A percentile compares a stretch with the other conserved stretches of the same genome.
Evolutionary conservation across 2,797 vertebrate species (phyloP).

Genomic region (Neomorphus geoffroyi): DNA sequence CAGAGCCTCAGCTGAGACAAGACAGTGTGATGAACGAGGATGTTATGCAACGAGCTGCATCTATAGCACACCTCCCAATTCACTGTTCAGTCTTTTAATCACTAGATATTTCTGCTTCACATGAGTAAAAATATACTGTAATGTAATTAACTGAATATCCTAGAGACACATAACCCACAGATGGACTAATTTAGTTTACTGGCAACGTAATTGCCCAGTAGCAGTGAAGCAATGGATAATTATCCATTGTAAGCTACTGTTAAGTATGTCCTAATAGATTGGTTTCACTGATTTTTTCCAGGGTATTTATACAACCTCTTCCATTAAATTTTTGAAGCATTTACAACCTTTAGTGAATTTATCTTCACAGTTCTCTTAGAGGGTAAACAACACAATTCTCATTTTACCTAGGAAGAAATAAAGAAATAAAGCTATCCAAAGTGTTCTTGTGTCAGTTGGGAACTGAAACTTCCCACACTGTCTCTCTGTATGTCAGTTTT

Average conservation of each 20-base stretch:
- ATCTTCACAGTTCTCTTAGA: not conserved
- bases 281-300: not conserved
- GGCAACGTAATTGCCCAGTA: conserved; percentile 37
- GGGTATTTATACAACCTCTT: not conserved
- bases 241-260: conserved; percentile 11
- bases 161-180: conserved; percentile 44
- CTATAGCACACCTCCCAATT: not conserved
- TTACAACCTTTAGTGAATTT: not conserved
- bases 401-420: not conserved
- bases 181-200: conserved; percentile 49
- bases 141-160: conserved; percentile 49
- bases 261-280: conserved; percentile 35
- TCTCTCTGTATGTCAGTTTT: not conserved
- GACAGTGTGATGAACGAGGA: not conserved
- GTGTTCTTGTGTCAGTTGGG: not conserved
- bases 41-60: not conserved
- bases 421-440: not conserved
- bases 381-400: not conserved
- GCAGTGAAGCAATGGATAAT: conserved; percentile 39
- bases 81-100: not conserved
- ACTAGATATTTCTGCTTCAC: not conserved
- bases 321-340: not conserved
- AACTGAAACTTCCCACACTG: not conserved
- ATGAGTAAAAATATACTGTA: conserved; percentile 24
- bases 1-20: not conserved